Evolutionary conservation across 1,140 invertebrate species (phyloP).

Genomic region (Drosophila fuyamai): DNA sequence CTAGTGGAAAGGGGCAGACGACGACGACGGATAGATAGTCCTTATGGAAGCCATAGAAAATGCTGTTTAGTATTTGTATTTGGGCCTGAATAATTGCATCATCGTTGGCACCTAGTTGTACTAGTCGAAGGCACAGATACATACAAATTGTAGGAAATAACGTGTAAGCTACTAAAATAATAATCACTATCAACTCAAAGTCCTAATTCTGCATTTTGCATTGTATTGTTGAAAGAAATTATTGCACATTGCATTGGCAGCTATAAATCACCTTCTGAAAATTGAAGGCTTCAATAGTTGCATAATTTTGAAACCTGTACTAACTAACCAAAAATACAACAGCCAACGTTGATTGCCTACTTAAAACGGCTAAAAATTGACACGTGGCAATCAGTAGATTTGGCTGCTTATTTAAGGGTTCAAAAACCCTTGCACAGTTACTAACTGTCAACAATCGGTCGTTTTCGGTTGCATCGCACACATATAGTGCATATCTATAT

Average conservation of each 20-base stretch:
- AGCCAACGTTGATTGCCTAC: too few species aligned
- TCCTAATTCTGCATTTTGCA: background rate
- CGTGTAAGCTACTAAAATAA: background rate
- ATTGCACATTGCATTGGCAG: too few species aligned
- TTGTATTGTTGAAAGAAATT: too few species aligned
- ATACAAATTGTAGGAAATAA: constrained; percentile 1
- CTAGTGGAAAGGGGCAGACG: constrained; percentile 14
- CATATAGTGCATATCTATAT: background rate
- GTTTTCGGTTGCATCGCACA: constrained; percentile 9
- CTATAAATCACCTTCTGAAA: too few species aligned
- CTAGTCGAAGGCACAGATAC: constrained; percentile 1
- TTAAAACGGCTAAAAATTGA: background rate
- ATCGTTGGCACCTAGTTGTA: constrained; percentile 30
- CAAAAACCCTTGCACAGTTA: background rate
- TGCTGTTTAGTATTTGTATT: constrained; percentile 23
- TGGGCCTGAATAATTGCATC: constrained; percentile 39
- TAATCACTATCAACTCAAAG: background rate
- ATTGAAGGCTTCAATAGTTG: too few species aligned
- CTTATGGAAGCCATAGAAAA: constrained; percentile 49
- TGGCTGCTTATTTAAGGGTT: background rate
- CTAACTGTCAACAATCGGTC: constrained; percentile 8
- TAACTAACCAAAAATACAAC: background rate
- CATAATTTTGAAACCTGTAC: background rate
- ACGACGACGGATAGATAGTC: constrained; percentile 13
- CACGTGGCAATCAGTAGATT: background rate